Conservation (phyloP, 2,797 vertebrate genomes). For the Dipus sagitta region DNA sequence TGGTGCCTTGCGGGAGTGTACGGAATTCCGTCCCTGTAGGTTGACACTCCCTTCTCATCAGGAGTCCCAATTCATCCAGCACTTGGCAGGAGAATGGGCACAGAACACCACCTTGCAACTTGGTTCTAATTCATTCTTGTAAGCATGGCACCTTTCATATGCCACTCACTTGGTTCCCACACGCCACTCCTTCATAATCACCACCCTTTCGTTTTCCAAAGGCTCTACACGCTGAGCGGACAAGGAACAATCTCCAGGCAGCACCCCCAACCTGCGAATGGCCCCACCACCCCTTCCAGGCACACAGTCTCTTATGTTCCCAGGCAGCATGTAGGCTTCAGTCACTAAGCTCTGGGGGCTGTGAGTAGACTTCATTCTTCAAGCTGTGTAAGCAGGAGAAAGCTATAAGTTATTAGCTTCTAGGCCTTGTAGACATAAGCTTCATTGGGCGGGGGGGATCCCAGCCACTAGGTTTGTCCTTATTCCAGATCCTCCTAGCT, state of each 20-base stretch:
- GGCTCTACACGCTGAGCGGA: slow-evolving; percentile 50
- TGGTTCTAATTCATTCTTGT: slow-evolving; percentile 63
- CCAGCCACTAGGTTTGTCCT: slow-evolving; percentile 70
- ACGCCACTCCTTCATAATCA: slow-evolving; percentile 70
- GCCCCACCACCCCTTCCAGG: slow-evolving; percentile 51
- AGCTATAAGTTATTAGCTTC: slow-evolving; percentile 62
- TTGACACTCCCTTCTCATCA: slow-evolving; percentile 78
- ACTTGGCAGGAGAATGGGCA: slow-evolving; percentile 66
- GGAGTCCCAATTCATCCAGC: not conserved
- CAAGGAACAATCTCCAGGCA: slow-evolving; percentile 69
- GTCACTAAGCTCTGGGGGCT: slow-evolving; percentile 62
- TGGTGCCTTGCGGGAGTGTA: slow-evolving; percentile 80
- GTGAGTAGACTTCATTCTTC: slow-evolving; percentile 68
- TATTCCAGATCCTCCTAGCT: slow-evolving; percentile 70
- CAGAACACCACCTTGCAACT: slow-evolving; percentile 59
- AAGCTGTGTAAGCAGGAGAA: slow-evolving; percentile 60
- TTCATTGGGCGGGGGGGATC: slow-evolving; percentile 66
- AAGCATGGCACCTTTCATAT: slow-evolving; percentile 63
- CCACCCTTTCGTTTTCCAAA: slow-evolving; percentile 63
- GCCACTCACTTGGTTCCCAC: slow-evolving; percentile 57
- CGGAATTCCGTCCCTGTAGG: slow-evolving; percentile 77
- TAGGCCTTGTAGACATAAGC: slow-evolving; percentile 58
- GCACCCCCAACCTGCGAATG: slow-evolving; percentile 72
- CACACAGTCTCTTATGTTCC: slow-evolving; percentile 46
- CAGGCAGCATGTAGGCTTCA: slow-evolving; percentile 75